phyloP scores from a whole-genome alignment of 2,113 vertebrate genomes.

The Coturnix japonica region DNA sequence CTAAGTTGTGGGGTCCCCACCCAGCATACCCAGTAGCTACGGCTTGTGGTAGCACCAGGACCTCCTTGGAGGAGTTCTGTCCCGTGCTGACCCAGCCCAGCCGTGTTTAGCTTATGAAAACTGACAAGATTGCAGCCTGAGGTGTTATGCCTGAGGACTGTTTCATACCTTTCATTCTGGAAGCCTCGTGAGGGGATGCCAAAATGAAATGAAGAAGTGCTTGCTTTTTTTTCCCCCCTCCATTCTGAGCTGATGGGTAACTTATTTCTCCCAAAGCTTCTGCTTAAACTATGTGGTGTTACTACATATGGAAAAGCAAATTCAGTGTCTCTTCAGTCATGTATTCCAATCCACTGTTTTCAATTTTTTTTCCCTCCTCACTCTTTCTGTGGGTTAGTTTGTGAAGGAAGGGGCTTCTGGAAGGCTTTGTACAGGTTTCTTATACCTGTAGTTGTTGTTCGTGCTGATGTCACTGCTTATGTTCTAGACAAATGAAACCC shows the following conservation, averaged over 20 bases:
- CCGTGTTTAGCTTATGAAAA: constrained; percentile 1
- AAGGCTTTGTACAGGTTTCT: neutral
- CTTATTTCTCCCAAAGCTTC: constrained; percentile 4
- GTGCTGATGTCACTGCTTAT: neutral
- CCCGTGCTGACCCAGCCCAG: neutral
- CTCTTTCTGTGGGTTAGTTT: neutral
- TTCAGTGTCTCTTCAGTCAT: neutral
- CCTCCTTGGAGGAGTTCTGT: constrained; percentile 24
- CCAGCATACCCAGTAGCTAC: neutral
- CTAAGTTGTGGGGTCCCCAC: fast-evolving
- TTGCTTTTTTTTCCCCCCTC: neutral
- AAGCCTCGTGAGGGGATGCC: neutral
- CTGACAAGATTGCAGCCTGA: constrained; percentile 30
- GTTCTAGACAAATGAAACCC: neutral
- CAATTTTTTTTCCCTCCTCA: no score
- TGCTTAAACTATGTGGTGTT: neutral
- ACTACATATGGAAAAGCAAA: neutral
- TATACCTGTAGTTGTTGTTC: neutral
- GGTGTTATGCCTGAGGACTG: constrained; percentile 5
- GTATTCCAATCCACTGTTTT: neutral
- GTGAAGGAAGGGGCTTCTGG: neutral
- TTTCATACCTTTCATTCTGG: constrained; percentile 18
- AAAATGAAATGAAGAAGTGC: neutral
- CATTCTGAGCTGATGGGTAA: neutral
- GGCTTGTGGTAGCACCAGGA: neutral